Conservation (phyloP, 2,113 vertebrate species). For the Odocoileus virginianus region DNA sequence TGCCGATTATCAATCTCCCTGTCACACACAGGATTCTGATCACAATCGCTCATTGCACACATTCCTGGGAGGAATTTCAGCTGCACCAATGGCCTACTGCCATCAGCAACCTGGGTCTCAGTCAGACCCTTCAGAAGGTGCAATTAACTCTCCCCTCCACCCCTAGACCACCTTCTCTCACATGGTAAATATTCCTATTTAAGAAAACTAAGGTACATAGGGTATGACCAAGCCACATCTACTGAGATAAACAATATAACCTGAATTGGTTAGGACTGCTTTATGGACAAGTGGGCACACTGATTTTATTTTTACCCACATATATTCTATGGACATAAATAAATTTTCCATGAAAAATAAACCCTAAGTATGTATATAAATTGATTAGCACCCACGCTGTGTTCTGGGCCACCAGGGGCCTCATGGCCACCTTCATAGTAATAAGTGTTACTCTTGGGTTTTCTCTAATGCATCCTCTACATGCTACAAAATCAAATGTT, state of each 20-base stretch:
- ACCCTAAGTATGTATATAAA: neutral
- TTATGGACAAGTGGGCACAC: fast-evolving
- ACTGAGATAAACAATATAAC: neutral
- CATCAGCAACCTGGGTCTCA: neutral
- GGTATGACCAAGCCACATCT: neutral
- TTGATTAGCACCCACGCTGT: neutral
- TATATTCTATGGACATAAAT: no score
- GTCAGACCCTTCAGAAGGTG: neutral
- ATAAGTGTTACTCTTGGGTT: neutral
- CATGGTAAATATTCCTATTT: neutral
- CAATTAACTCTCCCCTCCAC: neutral
- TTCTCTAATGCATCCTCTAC: neutral
- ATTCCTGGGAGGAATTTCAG: neutral
- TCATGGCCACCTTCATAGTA: neutral
- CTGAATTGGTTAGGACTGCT: neutral
- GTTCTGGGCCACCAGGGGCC: neutral
- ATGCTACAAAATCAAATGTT: neutral
- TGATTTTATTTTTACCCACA: neutral
- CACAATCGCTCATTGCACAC: neutral
- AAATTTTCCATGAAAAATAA: neutral
- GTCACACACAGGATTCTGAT: neutral
- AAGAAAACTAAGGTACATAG: neutral
- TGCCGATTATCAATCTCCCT: neutral
- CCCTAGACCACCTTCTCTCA: neutral
- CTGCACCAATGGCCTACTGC: neutral